Conservation (phyloP, 2,888 invertebrate species). For the Pristionchus japonicus region DNA sequence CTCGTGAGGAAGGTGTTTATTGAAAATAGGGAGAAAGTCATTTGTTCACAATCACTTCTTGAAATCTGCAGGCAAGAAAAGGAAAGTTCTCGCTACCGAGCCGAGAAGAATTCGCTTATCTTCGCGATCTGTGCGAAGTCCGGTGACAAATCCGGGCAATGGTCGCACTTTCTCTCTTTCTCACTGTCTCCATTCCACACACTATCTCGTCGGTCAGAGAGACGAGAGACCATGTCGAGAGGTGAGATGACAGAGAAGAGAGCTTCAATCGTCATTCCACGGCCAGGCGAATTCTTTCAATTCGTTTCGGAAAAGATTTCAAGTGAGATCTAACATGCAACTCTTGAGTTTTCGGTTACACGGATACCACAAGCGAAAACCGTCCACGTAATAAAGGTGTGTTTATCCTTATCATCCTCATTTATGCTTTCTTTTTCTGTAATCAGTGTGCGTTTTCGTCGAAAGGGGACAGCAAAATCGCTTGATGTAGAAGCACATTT, state of each 20-base stretch:
- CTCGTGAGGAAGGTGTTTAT: too few relatives aligned
- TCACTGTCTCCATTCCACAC: background rate
- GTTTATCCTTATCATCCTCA: too few relatives aligned
- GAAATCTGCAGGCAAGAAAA: background rate
- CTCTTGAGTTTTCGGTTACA: background rate
- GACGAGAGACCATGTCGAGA: background rate
- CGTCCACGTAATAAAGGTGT: too few relatives aligned
- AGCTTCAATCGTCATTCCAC: background rate
- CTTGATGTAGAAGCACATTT: too few relatives aligned
- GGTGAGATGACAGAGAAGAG: background rate
- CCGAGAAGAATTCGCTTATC: background rate
- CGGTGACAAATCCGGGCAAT: background rate
- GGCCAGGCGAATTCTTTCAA: background rate
- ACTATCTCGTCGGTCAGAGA: background rate
- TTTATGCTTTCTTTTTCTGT: background rate
- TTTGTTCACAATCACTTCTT: too few relatives aligned
- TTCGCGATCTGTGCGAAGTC: background rate
- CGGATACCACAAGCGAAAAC: background rate
- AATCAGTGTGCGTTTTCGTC: background rate
- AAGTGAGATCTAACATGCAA: background rate
- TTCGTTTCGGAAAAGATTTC: background rate
- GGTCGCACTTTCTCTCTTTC: background rate
- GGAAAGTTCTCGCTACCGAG: background rate
- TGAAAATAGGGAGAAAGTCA: too few relatives aligned
- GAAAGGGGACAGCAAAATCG: background rate